Conservation (phyloP, 2,113 vertebrate species). For the Perca fluviatilis region DNA sequence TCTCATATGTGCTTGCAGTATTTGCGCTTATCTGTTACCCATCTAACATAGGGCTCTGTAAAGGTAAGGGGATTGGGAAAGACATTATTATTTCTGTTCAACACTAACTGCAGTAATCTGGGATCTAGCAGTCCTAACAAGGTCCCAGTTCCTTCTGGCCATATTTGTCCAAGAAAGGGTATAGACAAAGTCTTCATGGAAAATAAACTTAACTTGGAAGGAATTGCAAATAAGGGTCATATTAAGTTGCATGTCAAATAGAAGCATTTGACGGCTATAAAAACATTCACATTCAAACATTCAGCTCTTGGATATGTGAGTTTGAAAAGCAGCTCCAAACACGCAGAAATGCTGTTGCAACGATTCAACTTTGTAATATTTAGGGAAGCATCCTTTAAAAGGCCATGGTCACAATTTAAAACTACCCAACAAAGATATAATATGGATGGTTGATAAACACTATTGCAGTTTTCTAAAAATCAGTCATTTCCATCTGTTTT, state of each 20-base stretch:
- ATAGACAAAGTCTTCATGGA: background rate
- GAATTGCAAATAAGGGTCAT: background rate
- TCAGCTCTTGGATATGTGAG: background rate
- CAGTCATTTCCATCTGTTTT: background rate
- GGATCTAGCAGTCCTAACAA: background rate
- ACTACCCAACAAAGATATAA: too few species aligned
- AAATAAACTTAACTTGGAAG: background rate
- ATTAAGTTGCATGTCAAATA: background rate
- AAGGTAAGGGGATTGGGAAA: slow-evolving; percentile 6
- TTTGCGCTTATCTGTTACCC: background rate
- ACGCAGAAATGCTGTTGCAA: background rate
- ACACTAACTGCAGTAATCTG: slow-evolving; percentile 1
- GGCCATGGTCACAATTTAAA: too few species aligned
- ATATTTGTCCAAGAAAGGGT: background rate
- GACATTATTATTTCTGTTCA: slow-evolving; percentile 23
- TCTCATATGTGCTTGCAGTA: background rate
- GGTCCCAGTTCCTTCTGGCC: background rate
- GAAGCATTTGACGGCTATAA: background rate
- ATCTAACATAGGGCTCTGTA: background rate
- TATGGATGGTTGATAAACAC: too few species aligned
- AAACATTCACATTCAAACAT: too few species aligned
- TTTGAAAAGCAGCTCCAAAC: background rate
- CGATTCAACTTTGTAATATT: background rate
- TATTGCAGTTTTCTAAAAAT: background rate
- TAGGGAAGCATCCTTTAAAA: background rate